Conservation (phyloP, 2,888 invertebrate species). For the Isoperla grammatica region DNA sequence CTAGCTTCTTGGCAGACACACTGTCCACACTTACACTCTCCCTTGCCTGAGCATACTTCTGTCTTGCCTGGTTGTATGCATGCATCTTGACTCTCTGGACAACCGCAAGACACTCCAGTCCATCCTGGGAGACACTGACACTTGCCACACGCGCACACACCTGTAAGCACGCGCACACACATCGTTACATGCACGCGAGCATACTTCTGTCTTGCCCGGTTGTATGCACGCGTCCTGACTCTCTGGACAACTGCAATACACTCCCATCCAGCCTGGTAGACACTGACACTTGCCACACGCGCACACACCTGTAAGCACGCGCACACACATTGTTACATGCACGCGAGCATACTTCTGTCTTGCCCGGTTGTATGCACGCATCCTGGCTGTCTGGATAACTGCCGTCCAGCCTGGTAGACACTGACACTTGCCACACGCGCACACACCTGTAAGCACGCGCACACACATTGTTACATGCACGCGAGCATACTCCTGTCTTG, state of each 20-base stretch:
- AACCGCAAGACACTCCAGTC: slow-evolving; percentile 80
- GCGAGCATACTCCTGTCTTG: slow-evolving; percentile 50
- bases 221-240: slow-evolving; percentile 71
- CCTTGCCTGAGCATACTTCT: slow-evolving; percentile 64
- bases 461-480: too few relatives aligned
- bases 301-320: slow-evolving; percentile 59
- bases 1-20: slow-evolving; percentile 73
- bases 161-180: slow-evolving; percentile 69
- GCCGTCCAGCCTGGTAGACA: too few relatives aligned
- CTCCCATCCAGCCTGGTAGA: slow-evolving; percentile 64
- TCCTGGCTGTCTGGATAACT: too few relatives aligned
- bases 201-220: slow-evolving; percentile 44
- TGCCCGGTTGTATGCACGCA: too few relatives aligned
- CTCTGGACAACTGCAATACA: slow-evolving; percentile 77
- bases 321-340: too few relatives aligned
- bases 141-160: slow-evolving; percentile 76
- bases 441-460: slow-evolving; percentile 87
- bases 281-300: slow-evolving; percentile 85
- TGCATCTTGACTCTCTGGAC: slow-evolving; percentile 65
- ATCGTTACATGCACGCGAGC: slow-evolving; percentile 82
- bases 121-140: slow-evolving; percentile 72
- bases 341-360: too few relatives aligned
- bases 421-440: slow-evolving; percentile 89
- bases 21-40: slow-evolving; percentile 84
- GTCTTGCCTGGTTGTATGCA: slow-evolving; percentile 60